Conservation (phyloP, 2,113 vertebrate genomes). For the Chaetura pelagica region DNA sequence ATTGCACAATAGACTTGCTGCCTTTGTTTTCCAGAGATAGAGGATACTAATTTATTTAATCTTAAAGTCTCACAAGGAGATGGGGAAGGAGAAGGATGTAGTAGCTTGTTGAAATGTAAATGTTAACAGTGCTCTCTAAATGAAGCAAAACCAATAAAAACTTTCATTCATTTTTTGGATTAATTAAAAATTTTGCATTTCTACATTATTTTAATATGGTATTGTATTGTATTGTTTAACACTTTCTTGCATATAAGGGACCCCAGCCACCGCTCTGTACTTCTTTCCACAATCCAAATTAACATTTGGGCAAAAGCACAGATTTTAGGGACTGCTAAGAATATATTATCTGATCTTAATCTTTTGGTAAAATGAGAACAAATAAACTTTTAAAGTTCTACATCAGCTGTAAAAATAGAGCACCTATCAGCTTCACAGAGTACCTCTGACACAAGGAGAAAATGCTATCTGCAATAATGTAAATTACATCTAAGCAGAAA, state of each 20-base stretch:
- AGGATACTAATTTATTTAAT: constrained; percentile 35
- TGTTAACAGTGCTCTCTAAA: background rate
- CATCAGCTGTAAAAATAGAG: background rate
- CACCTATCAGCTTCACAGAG: background rate
- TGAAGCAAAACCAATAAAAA: background rate
- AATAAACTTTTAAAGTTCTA: background rate
- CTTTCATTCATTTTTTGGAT: background rate
- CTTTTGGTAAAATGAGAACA: background rate
- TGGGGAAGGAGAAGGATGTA: background rate
- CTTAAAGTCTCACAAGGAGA: constrained; percentile 8
- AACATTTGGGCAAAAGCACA: background rate
- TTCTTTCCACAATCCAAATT: background rate
- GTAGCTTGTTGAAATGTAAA: background rate
- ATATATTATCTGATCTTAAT: background rate
- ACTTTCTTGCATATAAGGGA: background rate
- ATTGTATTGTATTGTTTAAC: background rate
- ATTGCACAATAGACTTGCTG: constrained; percentile 17
- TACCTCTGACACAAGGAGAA: background rate
- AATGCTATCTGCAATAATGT: background rate
- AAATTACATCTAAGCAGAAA: background rate
- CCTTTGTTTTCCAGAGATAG: constrained; percentile 6
- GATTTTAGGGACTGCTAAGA: background rate
- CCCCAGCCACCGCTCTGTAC: background rate
- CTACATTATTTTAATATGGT: background rate
- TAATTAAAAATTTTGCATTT: background rate